Evolutionary conservation across 2,888 invertebrate species (phyloP).

Genomic region (Apodemia mormo): DNA sequence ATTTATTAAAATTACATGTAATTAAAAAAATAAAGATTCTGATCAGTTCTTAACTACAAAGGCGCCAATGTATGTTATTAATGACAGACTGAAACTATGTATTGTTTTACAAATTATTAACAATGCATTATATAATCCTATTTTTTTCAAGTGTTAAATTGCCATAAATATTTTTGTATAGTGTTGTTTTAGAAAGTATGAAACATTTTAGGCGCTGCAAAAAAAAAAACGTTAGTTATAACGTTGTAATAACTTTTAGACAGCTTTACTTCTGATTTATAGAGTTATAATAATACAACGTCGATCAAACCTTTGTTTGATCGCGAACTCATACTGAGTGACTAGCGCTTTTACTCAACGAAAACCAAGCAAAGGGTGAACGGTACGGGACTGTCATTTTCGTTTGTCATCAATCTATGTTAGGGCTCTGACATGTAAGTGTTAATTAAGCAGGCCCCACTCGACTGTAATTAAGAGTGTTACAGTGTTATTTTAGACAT

Average conservation of each 20-base stretch:
- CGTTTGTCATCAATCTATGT: constrained; percentile 82
- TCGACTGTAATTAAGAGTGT: constrained; percentile 80
- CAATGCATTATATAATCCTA: neutral
- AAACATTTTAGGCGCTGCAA: neutral
- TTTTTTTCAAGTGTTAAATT: neutral
- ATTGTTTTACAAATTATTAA: neutral
- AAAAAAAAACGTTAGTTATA: neutral
- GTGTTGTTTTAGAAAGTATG: neutral
- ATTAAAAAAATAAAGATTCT: too few species aligned
- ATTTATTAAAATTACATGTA: too few species aligned
- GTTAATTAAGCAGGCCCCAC: constrained; percentile 81
- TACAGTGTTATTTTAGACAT: constrained; percentile 81
- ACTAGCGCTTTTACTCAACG: constrained; percentile 65
- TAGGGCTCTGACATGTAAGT: constrained; percentile 79
- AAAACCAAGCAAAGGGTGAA: constrained; percentile 62
- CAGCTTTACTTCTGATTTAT: constrained; percentile 51
- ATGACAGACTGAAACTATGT: too few species aligned
- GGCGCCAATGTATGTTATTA: too few species aligned
- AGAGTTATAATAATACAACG: constrained; percentile 53
- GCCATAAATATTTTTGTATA: neutral
- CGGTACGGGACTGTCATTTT: constrained; percentile 75
- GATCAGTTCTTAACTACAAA: too few species aligned
- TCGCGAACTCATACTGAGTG: constrained; percentile 56
- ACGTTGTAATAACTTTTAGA: neutral
- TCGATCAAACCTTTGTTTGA: constrained; percentile 65